A percentile compares a stretch with the other conserved stretches of the same genome.
These are phyloP conservation scores for Orbicella faveolata DNA, from an alignment of 64 coral and sea anemone genomes.

Conservation along the genomic window DNA sequence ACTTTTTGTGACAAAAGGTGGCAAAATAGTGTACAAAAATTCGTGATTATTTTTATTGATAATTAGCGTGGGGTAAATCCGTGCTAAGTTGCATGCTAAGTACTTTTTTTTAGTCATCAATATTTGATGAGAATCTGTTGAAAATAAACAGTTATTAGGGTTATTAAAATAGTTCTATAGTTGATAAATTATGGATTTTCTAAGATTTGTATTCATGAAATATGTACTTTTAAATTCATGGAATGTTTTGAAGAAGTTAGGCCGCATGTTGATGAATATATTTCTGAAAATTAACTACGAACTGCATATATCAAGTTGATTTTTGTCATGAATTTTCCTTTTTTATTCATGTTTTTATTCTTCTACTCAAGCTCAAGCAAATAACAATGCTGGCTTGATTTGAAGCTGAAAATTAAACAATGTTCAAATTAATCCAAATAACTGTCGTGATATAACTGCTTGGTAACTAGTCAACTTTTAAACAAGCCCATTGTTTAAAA, in stretches of 20 bases:
- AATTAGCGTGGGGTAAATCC: not conserved
- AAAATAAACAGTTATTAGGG: not conserved
- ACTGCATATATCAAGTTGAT: too few relatives aligned
- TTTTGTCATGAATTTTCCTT: too few relatives aligned
- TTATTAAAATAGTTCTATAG: not conserved
- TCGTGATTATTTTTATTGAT: too few relatives aligned
- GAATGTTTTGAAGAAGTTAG: not conserved
- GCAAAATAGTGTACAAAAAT: not conserved
- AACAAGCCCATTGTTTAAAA: not conserved
- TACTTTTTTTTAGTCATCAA: not conserved
- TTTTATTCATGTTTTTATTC: too few relatives aligned
- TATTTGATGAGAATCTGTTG: conserved; percentile 9
- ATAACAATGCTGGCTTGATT: too few relatives aligned
- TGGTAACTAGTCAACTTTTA: not conserved
- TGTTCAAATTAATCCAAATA: too few relatives aligned
- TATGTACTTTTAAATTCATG: not conserved
- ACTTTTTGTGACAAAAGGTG: not conserved
- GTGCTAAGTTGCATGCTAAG: not conserved
- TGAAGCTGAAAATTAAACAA: too few relatives aligned
- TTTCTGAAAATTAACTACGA: too few relatives aligned
- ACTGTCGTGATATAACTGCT: not conserved
- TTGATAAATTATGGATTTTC: not conserved
- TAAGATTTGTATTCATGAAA: not conserved
- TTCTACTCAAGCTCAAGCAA: too few relatives aligned
- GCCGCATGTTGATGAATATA: not conserved